Evolutionary conservation across 2,888 invertebrate genomes (phyloP).

Genomic region (Zonitis immaculata): DNA sequence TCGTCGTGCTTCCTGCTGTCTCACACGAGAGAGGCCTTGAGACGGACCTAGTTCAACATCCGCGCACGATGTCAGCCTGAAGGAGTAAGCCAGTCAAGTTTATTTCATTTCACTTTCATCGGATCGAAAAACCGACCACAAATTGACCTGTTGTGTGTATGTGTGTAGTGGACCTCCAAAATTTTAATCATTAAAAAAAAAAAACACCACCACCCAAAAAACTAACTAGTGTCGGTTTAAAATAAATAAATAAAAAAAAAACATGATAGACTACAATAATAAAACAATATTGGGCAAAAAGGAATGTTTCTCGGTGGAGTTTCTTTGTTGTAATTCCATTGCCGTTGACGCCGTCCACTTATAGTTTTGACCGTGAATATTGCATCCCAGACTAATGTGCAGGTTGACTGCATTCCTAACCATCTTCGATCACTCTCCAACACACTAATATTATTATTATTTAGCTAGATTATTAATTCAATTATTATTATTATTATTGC

Average conservation of each 20-base stretch:
- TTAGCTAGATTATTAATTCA: too few relatives aligned
- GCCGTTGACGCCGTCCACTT: background rate
- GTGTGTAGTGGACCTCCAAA: too few relatives aligned
- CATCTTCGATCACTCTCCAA: slow-evolving; percentile 15
- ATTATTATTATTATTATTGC: too few relatives aligned
- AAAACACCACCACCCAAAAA: background rate
- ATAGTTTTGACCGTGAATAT: background rate
- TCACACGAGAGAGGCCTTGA: slow-evolving; percentile 46
- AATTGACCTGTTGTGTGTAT: slow-evolving; percentile 2
- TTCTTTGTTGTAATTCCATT: background rate
- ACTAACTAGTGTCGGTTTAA: background rate
- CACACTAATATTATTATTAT: background rate
- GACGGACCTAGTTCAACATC: slow-evolving; percentile 52
- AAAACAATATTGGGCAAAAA: too few relatives aligned
- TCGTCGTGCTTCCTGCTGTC: slow-evolving; percentile 40
- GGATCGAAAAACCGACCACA: slow-evolving; percentile 31
- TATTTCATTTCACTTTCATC: slow-evolving; percentile 49
- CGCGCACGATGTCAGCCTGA: slow-evolving; percentile 34
- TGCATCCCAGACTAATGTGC: slow-evolving; percentile 19
- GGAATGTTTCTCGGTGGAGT: background rate
- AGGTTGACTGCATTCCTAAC: slow-evolving; percentile 31
- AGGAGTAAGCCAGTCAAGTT: slow-evolving; percentile 37
- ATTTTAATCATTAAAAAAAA: too few relatives aligned
- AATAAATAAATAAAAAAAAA: too few relatives aligned
- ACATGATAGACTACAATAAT: too few relatives aligned